Evolutionary conservation across 2,888 invertebrate species (phyloP), one percentile per base, ranked within the genome.

Genomic region (Dicroscelio sp.): DNA sequence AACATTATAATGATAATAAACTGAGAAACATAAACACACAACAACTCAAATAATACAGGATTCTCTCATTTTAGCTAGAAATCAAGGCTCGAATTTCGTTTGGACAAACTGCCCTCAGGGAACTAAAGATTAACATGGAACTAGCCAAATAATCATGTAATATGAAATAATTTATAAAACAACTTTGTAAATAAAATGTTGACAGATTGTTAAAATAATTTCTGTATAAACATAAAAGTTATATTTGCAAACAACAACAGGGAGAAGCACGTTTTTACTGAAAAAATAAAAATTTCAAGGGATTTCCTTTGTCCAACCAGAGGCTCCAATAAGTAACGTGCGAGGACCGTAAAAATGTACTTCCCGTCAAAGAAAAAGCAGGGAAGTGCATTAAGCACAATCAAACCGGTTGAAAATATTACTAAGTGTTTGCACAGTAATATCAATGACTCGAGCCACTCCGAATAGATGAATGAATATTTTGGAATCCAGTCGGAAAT

Each of bases 361-460:
- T 99, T 98, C 0, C 99, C 99, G 97, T 99, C 99, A 96, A 99
- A 98, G 90, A 98, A 98, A 96, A 99, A 98, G 96, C 99, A 99
- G 0, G 99, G 99, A 88, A 99, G 98, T 10, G 99, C 98, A 97
- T 99, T 99, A 35, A 99, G 97, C 92, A 99, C 97, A 14, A 98
- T 99, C 95, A 99, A 97, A 0, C 99, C 99, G 94, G 98, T 98
- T 20, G 99, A 99, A 97, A 99, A 98, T 93, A 98, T 98, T 91
- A 98, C 98, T 94, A 99, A 97, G 97, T 99, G 99, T 96, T 98
- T 98, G 92, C 98, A 97, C 79, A 99, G 97, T 93, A 98, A 98
- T 91, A 98, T 98, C 94, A 98, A 97, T 27, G 97, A 97, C 93
- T 98, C 98, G 0, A 98, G 98, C 88, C 98, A 97, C 91, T 97